A percentile compares a stretch with the other conserved stretches of the same genome.
phyloP scores from a whole-genome alignment of 2,888 invertebrate species.

The Ceramica pisi region DNA sequence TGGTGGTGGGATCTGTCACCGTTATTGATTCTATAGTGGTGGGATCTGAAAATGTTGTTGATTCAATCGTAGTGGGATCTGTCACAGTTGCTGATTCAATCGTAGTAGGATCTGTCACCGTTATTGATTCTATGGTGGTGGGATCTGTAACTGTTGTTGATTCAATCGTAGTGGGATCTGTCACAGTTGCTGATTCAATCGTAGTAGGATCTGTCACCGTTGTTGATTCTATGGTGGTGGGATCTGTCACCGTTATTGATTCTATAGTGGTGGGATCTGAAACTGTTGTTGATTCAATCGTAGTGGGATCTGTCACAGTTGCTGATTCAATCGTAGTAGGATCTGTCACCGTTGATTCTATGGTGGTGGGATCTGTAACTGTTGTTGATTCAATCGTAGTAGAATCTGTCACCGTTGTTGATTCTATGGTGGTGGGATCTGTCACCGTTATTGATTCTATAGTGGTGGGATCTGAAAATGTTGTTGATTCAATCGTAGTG shows the following conservation, averaged over 20 bases:
- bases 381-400: conserved; percentile 23
- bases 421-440: neutral
- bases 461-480: accelerated
- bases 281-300: neutral
- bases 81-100: neutral
- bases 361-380: neutral
- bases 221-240: conserved; percentile 3
- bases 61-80: neutral
- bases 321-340: neutral
- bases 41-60: neutral
- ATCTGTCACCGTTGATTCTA: neutral
- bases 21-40: conserved; percentile 11
- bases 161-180: neutral
- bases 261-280: conserved; percentile 5
- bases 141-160: neutral
- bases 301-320: neutral
- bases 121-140: conserved; percentile 5
- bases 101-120: neutral
- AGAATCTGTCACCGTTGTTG: neutral
- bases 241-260: conserved; percentile 4
- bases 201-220: neutral
- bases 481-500: conserved; percentile 12
- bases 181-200: neutral
- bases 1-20: neutral
- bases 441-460: conserved; percentile 11